Conservation (phyloP, 2,888 invertebrate species). For the Tenthredo mesomela region DNA sequence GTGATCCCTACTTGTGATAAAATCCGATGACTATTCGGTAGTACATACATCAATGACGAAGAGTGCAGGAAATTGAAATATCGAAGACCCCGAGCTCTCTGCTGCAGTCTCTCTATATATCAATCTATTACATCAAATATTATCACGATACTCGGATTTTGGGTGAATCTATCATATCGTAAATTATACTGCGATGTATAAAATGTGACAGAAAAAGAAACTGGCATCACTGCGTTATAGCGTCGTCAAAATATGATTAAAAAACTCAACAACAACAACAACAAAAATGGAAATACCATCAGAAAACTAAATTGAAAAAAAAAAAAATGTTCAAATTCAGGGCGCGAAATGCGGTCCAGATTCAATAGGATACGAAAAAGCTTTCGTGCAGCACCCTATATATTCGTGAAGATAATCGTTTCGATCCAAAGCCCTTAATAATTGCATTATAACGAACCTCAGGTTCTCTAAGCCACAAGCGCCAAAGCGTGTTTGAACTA, state of each 20-base stretch:
- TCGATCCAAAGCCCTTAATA: conserved; percentile 53
- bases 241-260: background rate
- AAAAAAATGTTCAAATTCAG: background rate
- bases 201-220: background rate
- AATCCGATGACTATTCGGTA: background rate
- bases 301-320: background rate
- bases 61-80: background rate
- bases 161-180: background rate
- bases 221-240: background rate
- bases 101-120: background rate
- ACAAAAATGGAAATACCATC: background rate
- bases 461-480: conserved; percentile 60
- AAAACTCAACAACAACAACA: background rate
- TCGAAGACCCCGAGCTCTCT: background rate
- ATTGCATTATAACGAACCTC: conserved; percentile 66
- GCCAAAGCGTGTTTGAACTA: conserved; percentile 62
- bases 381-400: conserved; percentile 27
- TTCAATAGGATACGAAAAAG: background rate
- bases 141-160: background rate
- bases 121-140: background rate
- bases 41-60: background rate
- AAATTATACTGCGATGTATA: background rate
- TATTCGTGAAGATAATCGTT: conserved; percentile 34
- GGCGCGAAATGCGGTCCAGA: conserved; percentile 12
- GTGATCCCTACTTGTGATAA: conserved; percentile 30